Percentiles rank a stretch among this genome's conserved stretches.
phyloP scores from a whole-genome alignment of 2,113 vertebrate species.

The Heterotis niloticus region DNA sequence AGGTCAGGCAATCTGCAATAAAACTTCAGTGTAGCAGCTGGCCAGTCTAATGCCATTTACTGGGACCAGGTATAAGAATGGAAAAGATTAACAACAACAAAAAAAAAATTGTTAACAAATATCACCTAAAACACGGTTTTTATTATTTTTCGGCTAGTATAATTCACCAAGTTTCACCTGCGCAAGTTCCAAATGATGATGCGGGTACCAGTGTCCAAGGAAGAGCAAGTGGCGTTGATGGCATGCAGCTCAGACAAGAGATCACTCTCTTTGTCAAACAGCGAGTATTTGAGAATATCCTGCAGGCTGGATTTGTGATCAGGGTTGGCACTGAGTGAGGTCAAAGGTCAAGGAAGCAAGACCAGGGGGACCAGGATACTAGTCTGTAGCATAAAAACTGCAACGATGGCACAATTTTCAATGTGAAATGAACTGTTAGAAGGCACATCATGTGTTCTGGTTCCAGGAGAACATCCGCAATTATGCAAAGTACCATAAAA shows the following conservation, averaged over 20 bases:
- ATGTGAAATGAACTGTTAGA: no score
- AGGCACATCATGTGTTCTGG: no score
- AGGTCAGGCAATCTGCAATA: no score
- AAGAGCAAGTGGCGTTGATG: conserved; percentile 51
- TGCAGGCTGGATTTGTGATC: conserved; percentile 70
- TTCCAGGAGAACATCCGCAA: neutral
- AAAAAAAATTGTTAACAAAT: no score
- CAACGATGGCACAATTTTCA: neutral
- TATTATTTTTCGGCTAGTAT: neutral
- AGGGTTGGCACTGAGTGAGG: conserved; percentile 60
- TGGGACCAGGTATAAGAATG: no score
- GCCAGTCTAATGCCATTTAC: no score
- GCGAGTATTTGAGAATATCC: conserved; percentile 78
- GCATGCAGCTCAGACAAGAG: conserved; percentile 74
- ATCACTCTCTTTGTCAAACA: conserved; percentile 71
- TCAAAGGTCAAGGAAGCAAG: conserved; percentile 62
- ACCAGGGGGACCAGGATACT: neutral
- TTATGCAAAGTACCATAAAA: no score
- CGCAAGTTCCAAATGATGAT: conserved; percentile 96
- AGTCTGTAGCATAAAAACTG: neutral
- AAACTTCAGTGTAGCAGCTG: no score
- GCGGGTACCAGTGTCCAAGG: conserved; percentile 75
- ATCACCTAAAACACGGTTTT: no score
- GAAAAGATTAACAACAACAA: no score
- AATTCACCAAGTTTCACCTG: conserved; percentile 57